These are phyloP conservation scores for Lampris incognitus DNA, from an alignment of 2,113 vertebrate genomes.

Conservation along the genomic window DNA sequence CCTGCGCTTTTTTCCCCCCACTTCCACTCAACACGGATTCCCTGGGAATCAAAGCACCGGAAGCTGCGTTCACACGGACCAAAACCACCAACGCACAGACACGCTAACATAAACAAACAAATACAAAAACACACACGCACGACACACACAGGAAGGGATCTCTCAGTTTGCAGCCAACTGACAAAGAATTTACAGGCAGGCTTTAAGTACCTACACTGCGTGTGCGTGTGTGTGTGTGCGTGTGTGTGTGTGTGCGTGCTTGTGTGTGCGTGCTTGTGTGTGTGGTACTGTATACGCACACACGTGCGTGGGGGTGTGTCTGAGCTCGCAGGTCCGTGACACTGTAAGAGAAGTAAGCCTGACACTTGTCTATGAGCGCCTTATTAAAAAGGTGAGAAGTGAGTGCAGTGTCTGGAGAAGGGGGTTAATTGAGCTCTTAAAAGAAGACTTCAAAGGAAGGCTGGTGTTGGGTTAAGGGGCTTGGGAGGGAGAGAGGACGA, in stretches of 20 bases:
- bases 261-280: constrained; percentile 37
- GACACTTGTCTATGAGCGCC: constrained; percentile 78
- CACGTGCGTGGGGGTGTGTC: constrained; percentile 22
- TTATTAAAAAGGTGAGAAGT: constrained; percentile 88
- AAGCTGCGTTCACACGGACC: constrained; percentile 71
- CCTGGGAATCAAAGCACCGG: constrained; percentile 78
- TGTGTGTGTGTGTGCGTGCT: constrained; percentile 50
- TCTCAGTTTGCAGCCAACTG: constrained; percentile 72
- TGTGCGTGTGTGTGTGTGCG: constrained; percentile 31
- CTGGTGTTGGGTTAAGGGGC: constrained; percentile 78
- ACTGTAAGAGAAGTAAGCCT: constrained; percentile 48
- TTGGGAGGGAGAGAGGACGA: constrained; percentile 57
- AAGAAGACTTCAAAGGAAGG: constrained; percentile 83
- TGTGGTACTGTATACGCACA: constrained; percentile 18
- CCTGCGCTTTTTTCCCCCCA: constrained; percentile 58
- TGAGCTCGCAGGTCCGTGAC: constrained; percentile 17
- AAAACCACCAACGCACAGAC: constrained; percentile 48
- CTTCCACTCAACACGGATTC: constrained; percentile 72
- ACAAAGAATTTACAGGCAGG: constrained; percentile 80
- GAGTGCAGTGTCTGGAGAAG: constrained; percentile 83
- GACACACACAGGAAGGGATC: constrained; percentile 60
- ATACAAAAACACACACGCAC: constrained; percentile 17
- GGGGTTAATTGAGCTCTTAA: constrained; percentile 83
- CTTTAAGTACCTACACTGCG: constrained; percentile 57
- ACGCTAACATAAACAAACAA: constrained; percentile 19